Base-by-base conservation (phyloP, 2,113 vertebrate genomes). In the Lepus europaeus region DNA sequence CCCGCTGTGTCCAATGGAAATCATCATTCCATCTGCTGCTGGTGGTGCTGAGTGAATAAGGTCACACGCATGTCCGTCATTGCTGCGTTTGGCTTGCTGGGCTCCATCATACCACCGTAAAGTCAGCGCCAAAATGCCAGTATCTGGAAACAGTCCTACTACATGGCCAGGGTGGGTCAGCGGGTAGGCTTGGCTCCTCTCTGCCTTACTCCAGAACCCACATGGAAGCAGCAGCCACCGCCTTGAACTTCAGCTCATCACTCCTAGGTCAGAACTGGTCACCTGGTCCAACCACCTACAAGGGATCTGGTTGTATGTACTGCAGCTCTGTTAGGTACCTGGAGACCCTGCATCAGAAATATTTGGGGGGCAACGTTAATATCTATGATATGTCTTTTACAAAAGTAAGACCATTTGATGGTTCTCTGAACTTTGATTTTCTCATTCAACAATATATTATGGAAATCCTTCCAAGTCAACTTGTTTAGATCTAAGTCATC, bases 1-100 rank as follows among this genome's bases (percentile, higher is more conserved):
- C 82, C 85, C 49, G 69, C 90, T 81, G 33, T 76, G 2, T 82
- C 86, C 85, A 94, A 90, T 78, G 69, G 90, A 89, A 90, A 95
- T 85, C 45, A 91, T 66, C 64, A 33, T 74, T 84, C 39, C 53
- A 68, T 63, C 45, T 61, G 59, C n/a, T 0, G 29, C 56, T 51
- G 39, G 72, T 79, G 56, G 12, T 76, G 39, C 78, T 93, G 36
- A 49, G 72, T 96, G 39, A 93, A 87, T 81, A 33, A 61, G 16
- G 69, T 16, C 7, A 39, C 16, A 45, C 45, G 59, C 56, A 29
- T 17, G 29, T 51, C 23, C 59, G 33, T 64, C 39, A 11, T 25
- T 61, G 63, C 49, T 59, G 7, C 66, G 17, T 53, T 36, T 2
- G 59, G 64, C 51, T 83, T 31, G 33, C 59, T 31, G 87, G 53